Evolutionary conservation across 2,797 vertebrate genomes (phyloP).

Genomic region (Xenops minutus): DNA sequence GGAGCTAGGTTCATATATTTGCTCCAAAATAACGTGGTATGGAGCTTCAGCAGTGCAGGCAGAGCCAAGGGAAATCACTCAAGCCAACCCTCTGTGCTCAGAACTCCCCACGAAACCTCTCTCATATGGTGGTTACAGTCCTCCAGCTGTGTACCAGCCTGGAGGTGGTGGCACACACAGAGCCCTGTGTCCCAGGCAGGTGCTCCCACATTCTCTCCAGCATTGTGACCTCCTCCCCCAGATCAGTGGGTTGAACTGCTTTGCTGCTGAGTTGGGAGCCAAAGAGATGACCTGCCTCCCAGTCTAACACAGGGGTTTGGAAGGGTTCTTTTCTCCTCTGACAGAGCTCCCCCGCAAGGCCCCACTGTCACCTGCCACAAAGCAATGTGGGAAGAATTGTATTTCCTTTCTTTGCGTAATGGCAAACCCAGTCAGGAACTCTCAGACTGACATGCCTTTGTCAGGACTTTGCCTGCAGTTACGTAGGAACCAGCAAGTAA

Average conservation of each 20-base stretch:
- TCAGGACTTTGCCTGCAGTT: not conserved
- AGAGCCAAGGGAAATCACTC: not conserved
- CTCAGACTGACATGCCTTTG: not conserved
- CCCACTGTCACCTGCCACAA: not conserved
- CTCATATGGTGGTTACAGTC: accelerated
- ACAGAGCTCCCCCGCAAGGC: not conserved
- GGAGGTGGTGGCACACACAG: not conserved
- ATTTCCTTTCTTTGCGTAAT: not conserved
- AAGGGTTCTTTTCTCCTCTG: not conserved
- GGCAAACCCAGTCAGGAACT: not conserved
- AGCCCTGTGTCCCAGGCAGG: not conserved
- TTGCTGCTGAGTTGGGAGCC: not conserved
- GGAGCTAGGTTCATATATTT: not conserved
- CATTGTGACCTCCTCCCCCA: accelerated
- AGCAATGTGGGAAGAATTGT: accelerated
- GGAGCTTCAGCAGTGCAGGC: not conserved
- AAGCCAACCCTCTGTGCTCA: not conserved
- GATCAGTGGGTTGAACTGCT: not conserved
- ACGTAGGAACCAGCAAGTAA: not conserved
- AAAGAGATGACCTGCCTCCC: not conserved
- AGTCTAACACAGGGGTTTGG: not conserved
- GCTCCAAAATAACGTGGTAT: not conserved
- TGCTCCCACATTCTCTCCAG: not conserved
- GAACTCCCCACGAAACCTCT: not conserved
- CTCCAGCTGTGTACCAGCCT: not conserved